Evolutionary conservation across 2,888 invertebrate genomes (phyloP), one percentile per base, ranked within the genome.

Genomic region (Chloromyia formosa): DNA sequence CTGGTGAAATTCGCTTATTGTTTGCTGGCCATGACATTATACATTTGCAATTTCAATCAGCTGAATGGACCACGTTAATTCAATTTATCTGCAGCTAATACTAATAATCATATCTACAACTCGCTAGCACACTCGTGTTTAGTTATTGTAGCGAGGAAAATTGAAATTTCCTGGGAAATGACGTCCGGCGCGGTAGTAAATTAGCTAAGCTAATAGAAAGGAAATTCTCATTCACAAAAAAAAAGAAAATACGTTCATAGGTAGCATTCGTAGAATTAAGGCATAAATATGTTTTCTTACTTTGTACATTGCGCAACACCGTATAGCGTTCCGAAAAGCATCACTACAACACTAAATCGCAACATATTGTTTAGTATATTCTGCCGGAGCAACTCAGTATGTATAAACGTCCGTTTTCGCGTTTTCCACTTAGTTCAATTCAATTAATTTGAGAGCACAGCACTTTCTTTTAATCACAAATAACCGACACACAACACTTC

Each of bases 151-250:
- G 45, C 49, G 20, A 66, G 27, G 45, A 35, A 66, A 66, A 66
- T 66, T 66, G 64, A 40, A 64, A 64, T 64, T 64, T 64, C 64
- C 64, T 40, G 64, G 64, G 64, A 64, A 64, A 64, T 64, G 20
- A 22, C 20, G 45, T 20, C n/a, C n/a, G n/a, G n/a, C n/a, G n/a
- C n/a, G n/a, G n/a, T n/a, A n/a, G n/a, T n/a, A n/a, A n/a, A n/a
- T n/a, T n/a, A n/a, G n/a, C n/a, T 64, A 27, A 22, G 27, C 16
- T 49, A 18, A 58, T 4, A 23, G 49, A 35, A 35, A 35, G 2
- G 7, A 35, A 7, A 35, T 35, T 35, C 27, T 35, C n/a, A n/a
- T n/a, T n/a, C 7, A 35, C 27, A 35, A 7, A 35, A 4, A 35
- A 35, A 4, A 35, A 4, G 7, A 35, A 35, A 35, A 35, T 35